Base-by-base conservation (phyloP, 2,888 invertebrate species). In the Drosophila melanosoma region DNA sequence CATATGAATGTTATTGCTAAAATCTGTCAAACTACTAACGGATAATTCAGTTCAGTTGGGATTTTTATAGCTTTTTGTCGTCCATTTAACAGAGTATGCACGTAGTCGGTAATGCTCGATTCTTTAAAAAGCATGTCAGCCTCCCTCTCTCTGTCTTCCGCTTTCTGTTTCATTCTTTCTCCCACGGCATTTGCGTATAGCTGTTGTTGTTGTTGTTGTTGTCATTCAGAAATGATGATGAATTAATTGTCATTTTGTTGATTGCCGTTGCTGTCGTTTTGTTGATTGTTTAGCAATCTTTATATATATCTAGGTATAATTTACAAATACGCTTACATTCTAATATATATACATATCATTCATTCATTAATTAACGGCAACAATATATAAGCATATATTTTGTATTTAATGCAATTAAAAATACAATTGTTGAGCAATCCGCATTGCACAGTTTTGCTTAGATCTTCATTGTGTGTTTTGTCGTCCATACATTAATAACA, bases 231-330 rank as follows among this genome's bases (percentile, higher is more conserved):
- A 83, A 78, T 82, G 54, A 75, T 88, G 79, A 82, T 79, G 58
- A 83, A 81, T 89, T 89, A 87, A 82, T 87, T 89, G 84, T 75
- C 76, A 82, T 84, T 89, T 87, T 74, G 81, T 69, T 74, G 70
- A 66, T 48, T 65, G 58, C 54, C 64, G 60, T 69, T 77, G 67
- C 61, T 56, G 69, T 40, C 81, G 73, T 76, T 81, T 83, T 86
- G 81, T 64, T 67, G 72, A 74, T 77, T 81, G 68, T 57, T 57
- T 64, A 64, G 59, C 76, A 69, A 74, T 76, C 72, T 59, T 57
- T 52, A 45, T 68, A 56, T 23, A 48, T 58, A 35, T 62, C 51
- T 52, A 64, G 26, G 49, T 26, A 17, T 26, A 17, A 49, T 49
- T 29, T 49, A 17, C 10, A 51, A 20, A 45, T 45, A 12, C 15